These are phyloP conservation scores for Pogoniulus pusillus DNA, from an alignment of 2,797 vertebrate genomes.

Conservation along the genomic window DNA sequence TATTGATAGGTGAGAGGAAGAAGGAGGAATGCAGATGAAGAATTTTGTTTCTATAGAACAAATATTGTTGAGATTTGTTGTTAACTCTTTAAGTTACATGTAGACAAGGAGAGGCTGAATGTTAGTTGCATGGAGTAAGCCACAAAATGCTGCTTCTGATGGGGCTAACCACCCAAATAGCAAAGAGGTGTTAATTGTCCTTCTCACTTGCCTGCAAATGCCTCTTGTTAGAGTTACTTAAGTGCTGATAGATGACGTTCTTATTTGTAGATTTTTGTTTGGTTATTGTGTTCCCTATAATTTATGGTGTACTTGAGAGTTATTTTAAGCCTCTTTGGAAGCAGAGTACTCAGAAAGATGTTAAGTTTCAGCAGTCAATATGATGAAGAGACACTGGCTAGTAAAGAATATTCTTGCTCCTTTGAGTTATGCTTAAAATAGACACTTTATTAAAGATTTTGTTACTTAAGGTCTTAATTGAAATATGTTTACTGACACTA, in stretches of 20 bases:
- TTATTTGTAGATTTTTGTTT: not conserved
- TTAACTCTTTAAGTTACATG: not conserved
- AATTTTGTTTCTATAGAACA: not conserved
- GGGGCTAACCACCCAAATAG: not conserved
- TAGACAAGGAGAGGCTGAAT: not conserved
- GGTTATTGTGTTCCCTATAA: not conserved
- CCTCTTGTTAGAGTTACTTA: not conserved
- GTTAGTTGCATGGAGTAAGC: not conserved
- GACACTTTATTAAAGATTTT: not conserved
- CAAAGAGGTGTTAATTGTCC: not conserved
- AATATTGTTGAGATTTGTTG: not conserved
- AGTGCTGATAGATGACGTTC: not conserved
- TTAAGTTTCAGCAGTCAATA: not conserved
- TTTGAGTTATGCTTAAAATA: no score
- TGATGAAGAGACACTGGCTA: not conserved
- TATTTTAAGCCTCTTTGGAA: not conserved
- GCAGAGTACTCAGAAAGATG: not conserved
- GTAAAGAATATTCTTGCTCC: no score
- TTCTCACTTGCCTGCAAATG: not conserved
- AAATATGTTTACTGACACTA: not conserved
- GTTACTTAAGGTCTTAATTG: not conserved
- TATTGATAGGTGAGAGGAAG: not conserved
- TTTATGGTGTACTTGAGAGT: not conserved
- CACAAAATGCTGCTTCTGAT: not conserved
- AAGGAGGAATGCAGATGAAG: not conserved